A percentile compares a stretch with the other conserved stretches of the same genome.
Conservation (phyloP, 1,140 invertebrate genomes). For the Pissodes strobi region DNA sequence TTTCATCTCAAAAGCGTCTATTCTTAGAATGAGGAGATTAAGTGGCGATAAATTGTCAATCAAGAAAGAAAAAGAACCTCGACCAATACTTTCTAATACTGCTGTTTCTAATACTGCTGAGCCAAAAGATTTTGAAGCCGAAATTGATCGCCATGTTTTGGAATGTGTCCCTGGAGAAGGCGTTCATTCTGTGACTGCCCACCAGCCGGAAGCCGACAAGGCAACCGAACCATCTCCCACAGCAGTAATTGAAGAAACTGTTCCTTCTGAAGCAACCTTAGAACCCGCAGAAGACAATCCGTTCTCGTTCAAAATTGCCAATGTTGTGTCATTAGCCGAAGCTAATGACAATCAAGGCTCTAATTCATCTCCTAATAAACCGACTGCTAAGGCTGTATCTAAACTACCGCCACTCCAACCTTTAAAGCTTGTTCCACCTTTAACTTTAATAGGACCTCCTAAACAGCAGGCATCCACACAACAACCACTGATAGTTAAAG, state of each 20-base stretch:
- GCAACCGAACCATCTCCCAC: too few species aligned
- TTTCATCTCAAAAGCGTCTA: conserved; percentile 7
- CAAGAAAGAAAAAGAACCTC: conserved; percentile 19
- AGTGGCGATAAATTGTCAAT: conserved; percentile 47
- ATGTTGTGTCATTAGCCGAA: conserved; percentile 46
- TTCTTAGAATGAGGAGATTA: conserved; percentile 36
- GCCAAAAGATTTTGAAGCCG: too few species aligned
- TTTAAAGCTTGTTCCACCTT: conserved; percentile 17
- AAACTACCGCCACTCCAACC: conserved; percentile 1
- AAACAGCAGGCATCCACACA: conserved; percentile 7
- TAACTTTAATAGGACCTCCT: conserved; percentile 11
- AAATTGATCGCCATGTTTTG: too few species aligned
- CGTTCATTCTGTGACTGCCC: too few species aligned
- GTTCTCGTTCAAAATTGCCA: conserved; percentile 44
- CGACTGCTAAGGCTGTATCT: background rate
- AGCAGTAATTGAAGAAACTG: background rate
- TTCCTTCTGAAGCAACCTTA: background rate
- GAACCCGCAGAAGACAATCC: conserved; percentile 39
- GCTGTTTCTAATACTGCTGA: too few species aligned
- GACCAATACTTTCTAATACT: background rate
- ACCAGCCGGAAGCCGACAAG: too few species aligned
- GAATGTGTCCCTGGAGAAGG: too few species aligned
- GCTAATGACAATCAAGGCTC: background rate
- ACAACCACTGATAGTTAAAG: conserved; percentile 31
- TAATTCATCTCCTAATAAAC: too few species aligned